phyloP scores from a whole-genome alignment of 2,888 invertebrate species.

The Polymixis flavicincta region DNA sequence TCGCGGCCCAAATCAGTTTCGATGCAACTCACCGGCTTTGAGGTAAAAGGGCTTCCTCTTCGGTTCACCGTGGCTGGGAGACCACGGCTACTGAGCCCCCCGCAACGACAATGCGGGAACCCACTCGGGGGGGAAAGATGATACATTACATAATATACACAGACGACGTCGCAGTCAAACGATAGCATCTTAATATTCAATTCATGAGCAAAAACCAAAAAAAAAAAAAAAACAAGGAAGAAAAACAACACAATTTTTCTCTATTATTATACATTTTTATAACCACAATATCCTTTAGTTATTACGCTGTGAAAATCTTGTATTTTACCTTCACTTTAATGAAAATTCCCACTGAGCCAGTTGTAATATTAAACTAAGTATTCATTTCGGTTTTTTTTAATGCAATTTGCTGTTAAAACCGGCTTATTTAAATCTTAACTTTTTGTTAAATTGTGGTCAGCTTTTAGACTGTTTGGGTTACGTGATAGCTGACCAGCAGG shows the following conservation, averaged over 20 bases:
- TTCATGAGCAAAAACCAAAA: not conserved
- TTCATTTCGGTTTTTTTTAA: not conserved
- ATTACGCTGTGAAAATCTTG: slow-evolving; percentile 12
- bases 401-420: slow-evolving; percentile 15
- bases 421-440: not conserved
- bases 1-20: too few species aligned
- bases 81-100: too few species aligned
- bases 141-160: too few species aligned
- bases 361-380: slow-evolving; percentile 16
- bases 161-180: too few species aligned
- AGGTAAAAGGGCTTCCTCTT: too few species aligned
- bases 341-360: slow-evolving; percentile 39
- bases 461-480: not conserved
- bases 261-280: slow-evolving; percentile 32
- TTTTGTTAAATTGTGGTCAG: not conserved
- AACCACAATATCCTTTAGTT: slow-evolving; percentile 22
- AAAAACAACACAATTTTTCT: slow-evolving; percentile 2
- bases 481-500: too few species aligned
- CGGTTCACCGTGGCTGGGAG: too few species aligned
- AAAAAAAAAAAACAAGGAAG: slow-evolving; percentile 16
- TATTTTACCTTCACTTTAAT: slow-evolving; percentile 26
- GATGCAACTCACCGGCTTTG: too few species aligned
- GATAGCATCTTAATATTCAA: not conserved
- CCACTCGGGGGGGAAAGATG: too few species aligned
- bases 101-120: too few species aligned